A percentile compares a stretch with the other conserved stretches of the same genome.
These are phyloP conservation scores for Doris montereyensis DNA, from an alignment of 2,888 invertebrate species.

Conservation along the genomic window DNA sequence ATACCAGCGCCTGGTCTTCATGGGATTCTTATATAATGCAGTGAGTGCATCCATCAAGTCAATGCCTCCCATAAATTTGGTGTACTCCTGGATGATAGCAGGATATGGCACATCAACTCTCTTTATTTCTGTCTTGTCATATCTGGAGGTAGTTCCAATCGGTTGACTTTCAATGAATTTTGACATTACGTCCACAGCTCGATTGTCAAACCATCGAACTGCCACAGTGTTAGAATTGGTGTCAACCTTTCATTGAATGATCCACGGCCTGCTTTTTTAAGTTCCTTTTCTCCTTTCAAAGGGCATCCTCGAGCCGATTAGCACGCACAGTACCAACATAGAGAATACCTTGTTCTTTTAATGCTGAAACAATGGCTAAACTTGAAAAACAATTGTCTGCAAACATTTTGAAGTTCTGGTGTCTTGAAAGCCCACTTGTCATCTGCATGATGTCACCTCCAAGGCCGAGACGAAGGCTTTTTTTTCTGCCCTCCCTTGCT, in stretches of 20 bases:
- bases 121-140: constrained; percentile 9
- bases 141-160: constrained; percentile 3
- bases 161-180: not conserved
- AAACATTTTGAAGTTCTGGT: not conserved
- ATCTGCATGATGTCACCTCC: not conserved
- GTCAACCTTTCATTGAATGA: constrained; percentile 44
- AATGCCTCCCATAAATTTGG: constrained; percentile 43
- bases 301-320: constrained; percentile 34
- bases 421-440: not conserved
- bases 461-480: not conserved
- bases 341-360: not conserved
- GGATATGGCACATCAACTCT: constrained; percentile 24
- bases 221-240: constrained; percentile 35
- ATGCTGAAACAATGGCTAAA: not conserved
- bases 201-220: constrained; percentile 48
- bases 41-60: constrained; percentile 38
- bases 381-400: not conserved
- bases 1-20: constrained; percentile 44
- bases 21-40: constrained; percentile 36
- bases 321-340: not conserved
- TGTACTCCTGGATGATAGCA: constrained; percentile 36
- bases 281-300: constrained; percentile 7
- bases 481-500: not conserved
- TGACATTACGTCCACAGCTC: constrained; percentile 36
- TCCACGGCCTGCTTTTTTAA: constrained; percentile 43